Evolutionary conservation across 2,113 vertebrate genomes (phyloP), one percentile per base, ranked within the genome.

Genomic region (Xiphophorus couchianus): DNA sequence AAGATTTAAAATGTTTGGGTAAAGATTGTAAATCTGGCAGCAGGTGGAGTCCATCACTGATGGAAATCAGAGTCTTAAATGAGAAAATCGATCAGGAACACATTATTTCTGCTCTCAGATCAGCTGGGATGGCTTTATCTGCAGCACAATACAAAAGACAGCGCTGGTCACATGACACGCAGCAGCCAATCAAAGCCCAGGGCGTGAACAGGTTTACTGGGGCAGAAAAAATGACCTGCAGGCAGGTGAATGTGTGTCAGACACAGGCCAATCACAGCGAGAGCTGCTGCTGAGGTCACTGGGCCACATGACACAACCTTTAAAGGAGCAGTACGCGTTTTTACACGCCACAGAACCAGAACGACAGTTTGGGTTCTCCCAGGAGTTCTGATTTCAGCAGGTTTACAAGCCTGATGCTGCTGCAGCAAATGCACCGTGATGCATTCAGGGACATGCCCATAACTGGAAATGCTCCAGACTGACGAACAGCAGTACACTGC

Each of bases 161-260:
- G 6, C 1, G 0, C 9, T 29, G 0, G 79, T 86, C 93, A 91
- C 22, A 29, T 93, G 93, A 90, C 62, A 35, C 12, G 13, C 64
- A 51, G 31, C 68, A 66, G 65, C 91, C 89, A 91, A 83, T 92
- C 63, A 66, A 33, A 80, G 28, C 37, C 54, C 31, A 1, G 58
- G 3, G 1, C 0, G 4, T 79, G 62, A 88, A 86, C 76, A 62
- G 81, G 83, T 71, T 90, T 86, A 92, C 69, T 91, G 81, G 90
- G 88, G 93, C 92, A 85, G 90, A 84, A 89, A 92, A 85, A 64
- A 73, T 1, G 65, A 28, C 87, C 82, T 25, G 62, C 74, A 85
- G 89, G 84, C 74, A 62, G 68, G 73, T 60, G 4, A 63, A 29
- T 31, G 14, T 62, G 62, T 60, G 42, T 64, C 62, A 44, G 19